These are phyloP conservation scores for Enteromius paludinosus DNA, from an alignment of 2,797 vertebrate genomes.

Conservation along the genomic window DNA sequence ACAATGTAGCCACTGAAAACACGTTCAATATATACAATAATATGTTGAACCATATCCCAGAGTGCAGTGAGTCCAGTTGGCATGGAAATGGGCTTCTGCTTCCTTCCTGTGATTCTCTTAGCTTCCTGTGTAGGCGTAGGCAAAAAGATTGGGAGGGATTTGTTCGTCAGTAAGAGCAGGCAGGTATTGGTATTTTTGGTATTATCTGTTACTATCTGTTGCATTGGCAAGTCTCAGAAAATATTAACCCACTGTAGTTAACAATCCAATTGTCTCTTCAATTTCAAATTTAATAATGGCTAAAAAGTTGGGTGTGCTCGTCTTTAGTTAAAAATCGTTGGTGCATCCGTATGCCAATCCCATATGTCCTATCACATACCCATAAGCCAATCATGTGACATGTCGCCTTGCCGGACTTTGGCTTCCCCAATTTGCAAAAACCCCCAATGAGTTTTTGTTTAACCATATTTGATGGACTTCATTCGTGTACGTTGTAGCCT, in stretches of 20 bases:
- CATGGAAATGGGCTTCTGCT: conserved; percentile 40
- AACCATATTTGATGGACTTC: background rate
- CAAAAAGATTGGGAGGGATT: conserved; percentile 20
- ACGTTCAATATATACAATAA: conserved; percentile 25
- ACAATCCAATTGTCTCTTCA: background rate
- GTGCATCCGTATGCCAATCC: no score
- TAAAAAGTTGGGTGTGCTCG: no score
- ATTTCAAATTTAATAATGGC: background rate
- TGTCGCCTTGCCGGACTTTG: no score
- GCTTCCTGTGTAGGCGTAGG: conserved; percentile 54
- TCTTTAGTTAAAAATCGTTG: no score
- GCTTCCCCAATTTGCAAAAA: no score
- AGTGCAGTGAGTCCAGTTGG: conserved; percentile 27
- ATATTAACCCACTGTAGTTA: background rate
- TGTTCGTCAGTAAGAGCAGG: background rate
- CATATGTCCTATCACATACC: no score
- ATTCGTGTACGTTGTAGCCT: background rate
- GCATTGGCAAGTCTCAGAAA: background rate
- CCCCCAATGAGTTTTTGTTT: background rate
- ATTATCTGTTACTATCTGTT: background rate
- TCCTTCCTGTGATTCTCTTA: conserved; percentile 64
- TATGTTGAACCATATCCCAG: conserved; percentile 33
- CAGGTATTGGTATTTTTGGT: background rate
- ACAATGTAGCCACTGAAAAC: conserved; percentile 36
- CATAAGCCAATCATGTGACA: no score